Evolutionary conservation across 35 echinoderm and acorn worm genomes (phyloP).

Genomic region (Apostichopus californicus): DNA sequence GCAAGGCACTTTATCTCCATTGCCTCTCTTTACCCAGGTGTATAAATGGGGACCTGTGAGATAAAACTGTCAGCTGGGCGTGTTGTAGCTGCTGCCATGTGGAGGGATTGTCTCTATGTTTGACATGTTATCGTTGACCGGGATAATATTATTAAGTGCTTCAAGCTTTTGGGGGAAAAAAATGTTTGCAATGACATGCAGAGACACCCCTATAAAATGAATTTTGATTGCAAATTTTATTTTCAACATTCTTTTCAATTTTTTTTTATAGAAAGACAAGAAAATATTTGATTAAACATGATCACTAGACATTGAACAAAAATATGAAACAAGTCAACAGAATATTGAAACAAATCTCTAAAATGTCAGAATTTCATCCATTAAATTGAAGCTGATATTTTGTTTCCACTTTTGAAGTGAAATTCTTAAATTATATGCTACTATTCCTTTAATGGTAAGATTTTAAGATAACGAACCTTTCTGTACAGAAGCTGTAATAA

Average conservation of each 20-base stretch:
- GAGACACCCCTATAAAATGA: background rate
- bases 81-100: too few species aligned
- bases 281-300: background rate
- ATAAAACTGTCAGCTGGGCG: too few species aligned
- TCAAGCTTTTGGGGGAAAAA: too few species aligned
- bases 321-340: too few species aligned
- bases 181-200: background rate
- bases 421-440: too few species aligned
- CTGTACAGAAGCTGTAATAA: too few species aligned
- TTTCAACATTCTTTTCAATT: background rate
- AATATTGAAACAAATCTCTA: background rate
- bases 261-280: slow-evolving; percentile 1
- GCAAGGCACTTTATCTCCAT: too few species aligned
- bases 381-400: background rate
- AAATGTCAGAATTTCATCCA: background rate
- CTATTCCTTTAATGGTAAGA: background rate
- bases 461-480: background rate
- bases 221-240: background rate
- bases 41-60: too few species aligned
- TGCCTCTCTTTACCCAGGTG: too few species aligned
- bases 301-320: background rate
- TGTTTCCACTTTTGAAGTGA: background rate
- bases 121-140: too few species aligned
- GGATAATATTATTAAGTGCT: too few species aligned
- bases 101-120: too few species aligned